Conservation (phyloP, 2,797 vertebrate genomes). For the Craterocephalus amniculus region DNA sequence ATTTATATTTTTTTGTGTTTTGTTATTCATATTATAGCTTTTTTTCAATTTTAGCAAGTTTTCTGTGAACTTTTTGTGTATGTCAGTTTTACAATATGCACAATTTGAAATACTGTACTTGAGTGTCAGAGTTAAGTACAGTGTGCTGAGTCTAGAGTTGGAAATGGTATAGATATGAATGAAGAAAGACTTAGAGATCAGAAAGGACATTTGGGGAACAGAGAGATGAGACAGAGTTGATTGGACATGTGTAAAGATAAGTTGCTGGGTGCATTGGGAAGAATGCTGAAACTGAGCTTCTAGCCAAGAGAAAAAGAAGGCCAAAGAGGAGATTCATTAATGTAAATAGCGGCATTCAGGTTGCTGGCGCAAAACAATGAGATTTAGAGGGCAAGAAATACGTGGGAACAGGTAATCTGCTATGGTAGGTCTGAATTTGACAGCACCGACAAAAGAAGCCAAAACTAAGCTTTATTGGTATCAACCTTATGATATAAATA, state of each 20-base stretch:
- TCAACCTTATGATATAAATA: no score
- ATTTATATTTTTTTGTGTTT: no score
- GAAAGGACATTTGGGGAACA: background rate
- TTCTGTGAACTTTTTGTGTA: background rate
- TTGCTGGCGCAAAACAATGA: background rate
- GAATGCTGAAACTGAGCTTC: background rate
- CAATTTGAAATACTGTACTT: no score
- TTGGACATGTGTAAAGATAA: slow-evolving; percentile 2
- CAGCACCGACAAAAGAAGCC: background rate
- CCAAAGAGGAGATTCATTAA: background rate
- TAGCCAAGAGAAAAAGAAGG: background rate
- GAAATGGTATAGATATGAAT: background rate
- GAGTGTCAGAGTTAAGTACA: no score
- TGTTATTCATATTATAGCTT: no score
- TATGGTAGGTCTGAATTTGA: background rate
- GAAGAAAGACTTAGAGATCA: background rate
- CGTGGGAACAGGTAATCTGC: background rate
- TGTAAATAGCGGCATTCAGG: background rate
- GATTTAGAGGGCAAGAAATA: background rate
- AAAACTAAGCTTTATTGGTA: background rate
- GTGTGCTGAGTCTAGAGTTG: no score
- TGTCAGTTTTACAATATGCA: no score
- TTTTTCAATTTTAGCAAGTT: no score
- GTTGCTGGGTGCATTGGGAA: background rate
- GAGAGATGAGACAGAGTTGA: background rate